Percentiles rank a stretch among this genome's conserved stretches.
Evolutionary conservation across 2,888 invertebrate species (phyloP).

Genomic region (Oegoconia quadripuncta): DNA sequence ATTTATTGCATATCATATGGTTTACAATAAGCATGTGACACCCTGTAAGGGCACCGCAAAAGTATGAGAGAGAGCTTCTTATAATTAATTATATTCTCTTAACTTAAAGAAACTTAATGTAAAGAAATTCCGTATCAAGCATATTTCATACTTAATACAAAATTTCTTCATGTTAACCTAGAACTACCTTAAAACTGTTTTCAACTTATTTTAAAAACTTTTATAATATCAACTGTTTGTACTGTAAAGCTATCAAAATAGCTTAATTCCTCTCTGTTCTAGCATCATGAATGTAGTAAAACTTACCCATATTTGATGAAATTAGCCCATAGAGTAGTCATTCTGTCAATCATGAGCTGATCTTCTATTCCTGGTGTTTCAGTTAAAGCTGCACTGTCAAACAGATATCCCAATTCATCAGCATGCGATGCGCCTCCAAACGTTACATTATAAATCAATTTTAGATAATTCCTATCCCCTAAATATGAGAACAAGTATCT

Average conservation of each 20-base stretch:
- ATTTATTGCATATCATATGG: no score
- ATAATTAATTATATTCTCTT: no score
- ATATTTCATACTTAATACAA: no score
- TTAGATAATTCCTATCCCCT: conserved; percentile 33
- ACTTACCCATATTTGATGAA: conserved; percentile 38
- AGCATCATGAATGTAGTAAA: not conserved
- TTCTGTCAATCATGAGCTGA: conserved; percentile 24
- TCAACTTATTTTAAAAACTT: no score
- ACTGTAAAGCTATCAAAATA: not conserved
- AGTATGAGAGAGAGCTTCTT: no score
- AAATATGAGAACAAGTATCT: conserved; percentile 38
- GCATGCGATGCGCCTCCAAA: conserved; percentile 31
- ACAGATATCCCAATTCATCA: conserved; percentile 43
- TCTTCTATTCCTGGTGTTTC: conserved; percentile 18
- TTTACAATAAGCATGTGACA: no score
- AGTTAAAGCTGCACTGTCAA: conserved; percentile 22
- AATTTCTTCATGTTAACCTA: no score
- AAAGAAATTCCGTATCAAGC: no score
- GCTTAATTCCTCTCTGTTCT: not conserved
- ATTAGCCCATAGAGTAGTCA: conserved; percentile 37
- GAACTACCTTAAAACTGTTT: no score
- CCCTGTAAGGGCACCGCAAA: no score
- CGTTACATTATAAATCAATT: conserved; percentile 21
- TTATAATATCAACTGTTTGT: not conserved
- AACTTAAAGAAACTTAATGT: no score